Evolutionary conservation across 2,797 vertebrate species (phyloP), one percentile per base, ranked within the genome.

Genomic region (Danio albolineatus): DNA sequence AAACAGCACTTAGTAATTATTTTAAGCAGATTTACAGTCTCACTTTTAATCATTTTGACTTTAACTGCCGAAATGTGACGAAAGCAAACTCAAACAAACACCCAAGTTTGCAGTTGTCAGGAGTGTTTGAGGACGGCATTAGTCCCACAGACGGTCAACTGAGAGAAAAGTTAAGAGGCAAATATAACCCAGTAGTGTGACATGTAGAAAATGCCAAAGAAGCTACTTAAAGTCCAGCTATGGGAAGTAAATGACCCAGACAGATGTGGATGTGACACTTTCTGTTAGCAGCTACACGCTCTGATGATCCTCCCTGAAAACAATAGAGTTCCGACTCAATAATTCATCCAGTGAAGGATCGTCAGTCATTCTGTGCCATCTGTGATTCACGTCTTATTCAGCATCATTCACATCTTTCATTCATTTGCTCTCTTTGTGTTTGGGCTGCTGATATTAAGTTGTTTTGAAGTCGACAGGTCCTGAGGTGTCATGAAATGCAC

Each of bases 351-450:
- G 57, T 36, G 41, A 57, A 28, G 41, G 19, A 73, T 61, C 60
- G 65, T 76, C 64, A 21, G 28, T 70, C 28, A 60, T 60, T 70
- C 64, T 59, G 76, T 69, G 43, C 54, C 66, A 78, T 53, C 56
- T 70, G 66, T 21, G 76, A 51, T 51, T 62, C 56, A 48, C 17
- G 36, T 46, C 6, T 51, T 53, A 19, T 51, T 61, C 21, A 28
- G 61, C 8, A n/a, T 10, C 21, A 41, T 60, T 61, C 44, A 61
- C 21, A 60, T 60, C 43, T 62, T 43, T 39, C 59, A 16, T 46
- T 73, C 73, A 62, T 8, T 41, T 19, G 19, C 44, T 16, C 44
- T 66, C 64, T 66, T 46, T 14, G n/a, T 53, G 10, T 65, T 44
- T 43, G 49, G 13, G 17, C 38, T 44, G 14, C 41, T 54, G 38